These are phyloP conservation scores for Benitochromis conjunctus DNA, from an alignment of 2,113 vertebrate genomes.

Conservation along the genomic window DNA sequence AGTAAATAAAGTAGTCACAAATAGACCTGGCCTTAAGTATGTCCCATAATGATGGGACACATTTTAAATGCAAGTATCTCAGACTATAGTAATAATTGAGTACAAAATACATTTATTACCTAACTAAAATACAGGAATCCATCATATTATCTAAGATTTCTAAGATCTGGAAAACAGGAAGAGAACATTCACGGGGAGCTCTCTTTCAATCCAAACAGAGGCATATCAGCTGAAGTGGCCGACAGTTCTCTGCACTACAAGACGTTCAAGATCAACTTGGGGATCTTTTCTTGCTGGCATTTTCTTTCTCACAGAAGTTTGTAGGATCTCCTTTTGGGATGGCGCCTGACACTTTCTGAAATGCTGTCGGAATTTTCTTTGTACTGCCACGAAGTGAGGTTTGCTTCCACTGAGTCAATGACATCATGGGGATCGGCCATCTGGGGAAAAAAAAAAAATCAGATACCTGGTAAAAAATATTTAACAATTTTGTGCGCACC, in stretches of 20 bases:
- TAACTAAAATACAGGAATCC: not conserved
- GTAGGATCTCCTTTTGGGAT: not conserved
- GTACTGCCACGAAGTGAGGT: not conserved
- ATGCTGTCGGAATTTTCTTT: not conserved
- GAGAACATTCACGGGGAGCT: not conserved
- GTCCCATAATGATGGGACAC: not conserved
- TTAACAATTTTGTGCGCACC: not conserved
- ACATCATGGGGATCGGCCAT: not conserved
- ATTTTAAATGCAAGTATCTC: not conserved
- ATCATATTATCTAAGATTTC: not conserved
- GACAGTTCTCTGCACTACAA: not conserved
- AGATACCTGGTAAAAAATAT: not conserved
- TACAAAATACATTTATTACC: not conserved
- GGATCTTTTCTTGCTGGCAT: not conserved
- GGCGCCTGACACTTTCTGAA: not conserved
- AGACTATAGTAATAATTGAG: not conserved
- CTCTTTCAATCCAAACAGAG: too few species aligned
- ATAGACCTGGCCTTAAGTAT: not conserved
- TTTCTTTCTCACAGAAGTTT: not conserved
- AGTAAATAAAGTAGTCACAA: not conserved
- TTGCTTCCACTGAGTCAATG: not conserved
- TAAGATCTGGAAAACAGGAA: not conserved
- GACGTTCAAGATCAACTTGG: not conserved
- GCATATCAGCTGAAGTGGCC: not conserved
- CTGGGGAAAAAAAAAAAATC: not conserved